These are phyloP conservation scores for Teleopsis dalmanni DNA, from an alignment of 1,140 invertebrate genomes.

Conservation along the genomic window DNA sequence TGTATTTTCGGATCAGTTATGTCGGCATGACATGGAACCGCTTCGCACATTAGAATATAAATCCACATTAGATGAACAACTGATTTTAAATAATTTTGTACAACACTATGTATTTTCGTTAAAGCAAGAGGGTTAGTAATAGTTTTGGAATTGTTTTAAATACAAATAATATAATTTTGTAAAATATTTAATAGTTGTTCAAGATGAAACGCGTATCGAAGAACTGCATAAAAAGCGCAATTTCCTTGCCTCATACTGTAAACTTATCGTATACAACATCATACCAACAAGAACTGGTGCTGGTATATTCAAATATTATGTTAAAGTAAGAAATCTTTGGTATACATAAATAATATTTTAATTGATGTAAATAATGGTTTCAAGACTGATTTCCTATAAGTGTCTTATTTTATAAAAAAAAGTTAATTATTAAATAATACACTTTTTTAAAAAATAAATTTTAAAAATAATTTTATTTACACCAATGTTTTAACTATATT, in stretches of 20 bases:
- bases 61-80: slow-evolving; percentile 70
- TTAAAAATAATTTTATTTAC: too few species aligned
- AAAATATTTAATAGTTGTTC: slow-evolving; percentile 52
- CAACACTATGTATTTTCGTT: slow-evolving; percentile 81
- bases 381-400: too few species aligned
- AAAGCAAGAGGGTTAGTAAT: slow-evolving; percentile 29
- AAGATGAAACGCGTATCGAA: slow-evolving; percentile 92
- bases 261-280: slow-evolving; percentile 95
- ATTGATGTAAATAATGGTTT: too few species aligned
- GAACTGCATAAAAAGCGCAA: slow-evolving; percentile 92
- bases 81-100: slow-evolving; percentile 83
- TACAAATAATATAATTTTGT: slow-evolving; percentile 4
- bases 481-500: too few species aligned
- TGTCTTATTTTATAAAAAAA: too few species aligned
- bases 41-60: slow-evolving; percentile 71
- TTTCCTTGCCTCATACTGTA: slow-evolving; percentile 93
- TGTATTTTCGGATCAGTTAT: slow-evolving; percentile 86
- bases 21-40: slow-evolving; percentile 51
- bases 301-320: slow-evolving; percentile 95
- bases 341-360: neutral
- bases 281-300: slow-evolving; percentile 85
- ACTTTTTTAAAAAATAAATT: too few species aligned
- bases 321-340: slow-evolving; percentile 59
- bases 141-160: slow-evolving; percentile 10
- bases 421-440: too few species aligned